Evolutionary conservation across 2,888 invertebrate species (phyloP), one percentile per base, ranked within the genome.

Genomic region (Meliscaeva auricollis): DNA sequence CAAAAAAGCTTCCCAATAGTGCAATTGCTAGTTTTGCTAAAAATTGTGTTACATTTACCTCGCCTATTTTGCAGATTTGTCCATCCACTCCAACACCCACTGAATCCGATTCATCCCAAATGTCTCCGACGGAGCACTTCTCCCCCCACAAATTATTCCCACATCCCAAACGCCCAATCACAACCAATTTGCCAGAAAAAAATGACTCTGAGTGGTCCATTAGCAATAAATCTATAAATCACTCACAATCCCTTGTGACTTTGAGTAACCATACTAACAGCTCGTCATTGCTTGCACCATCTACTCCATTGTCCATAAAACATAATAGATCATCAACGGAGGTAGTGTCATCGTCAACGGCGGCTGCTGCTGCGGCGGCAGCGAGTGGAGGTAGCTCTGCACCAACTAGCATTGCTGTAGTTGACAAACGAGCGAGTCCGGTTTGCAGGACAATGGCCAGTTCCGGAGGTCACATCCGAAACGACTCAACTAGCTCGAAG

Each of bases 261-360:
- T 85, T 85, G 85, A 85, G 81, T 85, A 85, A 85, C 85, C 84
- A 87, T 89, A 89, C 89, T 92, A 91, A 91, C 90, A 89, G 89
- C 90, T 89, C 91, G 90, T 90, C 91, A 90, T 90, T 92, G 92
- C 92, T 92, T 92, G 91, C 90, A 89, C 91, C 91, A 90, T 90
- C 90, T 90, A 88, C 89, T 89, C 90, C 89, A 88, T 90, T 88
- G 89, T 88, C 87, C 90, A 90, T 90, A 87, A 88, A 89, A 90
- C 88, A 89, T 88, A 88, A 88, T 89, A 91, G 91, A 89, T 91
- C 90, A 89, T 88, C 88, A 90, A 87, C 88, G 88, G 89, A 88
- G 85, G 88, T 69, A 88, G 87, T 89, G 60, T 89, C 88, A 81
- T 82, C 85, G 17, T 35, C 81, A 66, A 9, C 81, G 50, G 35